Conservation (phyloP, 2,797 vertebrate genomes). For the Tachyglossus aculeatus region DNA sequence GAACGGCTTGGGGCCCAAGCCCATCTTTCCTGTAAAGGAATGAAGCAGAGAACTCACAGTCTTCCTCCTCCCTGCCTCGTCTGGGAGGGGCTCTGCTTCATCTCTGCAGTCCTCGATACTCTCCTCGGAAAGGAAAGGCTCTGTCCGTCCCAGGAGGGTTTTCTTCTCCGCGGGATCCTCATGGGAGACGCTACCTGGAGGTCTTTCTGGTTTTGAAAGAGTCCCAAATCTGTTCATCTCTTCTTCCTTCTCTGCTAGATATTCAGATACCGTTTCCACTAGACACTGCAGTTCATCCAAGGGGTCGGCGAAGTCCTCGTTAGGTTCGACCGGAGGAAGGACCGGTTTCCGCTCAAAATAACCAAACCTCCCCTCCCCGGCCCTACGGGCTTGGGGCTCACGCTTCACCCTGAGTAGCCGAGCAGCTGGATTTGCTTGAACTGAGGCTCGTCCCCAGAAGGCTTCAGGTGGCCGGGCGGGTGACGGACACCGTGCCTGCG, state of each 20-base stretch:
- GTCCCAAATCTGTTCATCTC: conserved; percentile 89
- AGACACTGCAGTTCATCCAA: conserved; percentile 91
- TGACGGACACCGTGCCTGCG: conserved; percentile 55
- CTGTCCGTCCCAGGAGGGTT: conserved; percentile 62
- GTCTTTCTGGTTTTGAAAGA: conserved; percentile 74
- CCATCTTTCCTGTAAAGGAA: conserved; percentile 85
- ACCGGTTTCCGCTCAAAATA: conserved; percentile 41
- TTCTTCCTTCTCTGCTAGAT: conserved; percentile 93
- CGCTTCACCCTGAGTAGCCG: conserved; percentile 26
- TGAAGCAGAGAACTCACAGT: conserved; percentile 84
- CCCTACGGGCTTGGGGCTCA: conserved; percentile 21
- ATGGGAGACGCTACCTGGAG: background rate
- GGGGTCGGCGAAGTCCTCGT: conserved; percentile 81
- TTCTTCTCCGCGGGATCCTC: conserved; percentile 69
- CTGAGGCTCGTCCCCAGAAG: conserved; percentile 40
- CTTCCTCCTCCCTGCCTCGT: conserved; percentile 82
- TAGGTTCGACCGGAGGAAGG: conserved; percentile 75
- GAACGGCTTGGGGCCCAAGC: conserved; percentile 79
- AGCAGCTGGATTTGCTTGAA: conserved; percentile 6
- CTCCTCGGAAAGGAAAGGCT: conserved; percentile 51
- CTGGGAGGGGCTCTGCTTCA: conserved; percentile 64
- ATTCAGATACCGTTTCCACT: conserved; percentile 93
- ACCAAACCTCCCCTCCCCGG: conserved; percentile 29
- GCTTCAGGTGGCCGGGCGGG: conserved; percentile 37
- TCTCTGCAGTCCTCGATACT: conserved; percentile 64